Conservation (phyloP, 35 echinoderm and acorn worm species). For the Lytechinus pictus region DNA sequence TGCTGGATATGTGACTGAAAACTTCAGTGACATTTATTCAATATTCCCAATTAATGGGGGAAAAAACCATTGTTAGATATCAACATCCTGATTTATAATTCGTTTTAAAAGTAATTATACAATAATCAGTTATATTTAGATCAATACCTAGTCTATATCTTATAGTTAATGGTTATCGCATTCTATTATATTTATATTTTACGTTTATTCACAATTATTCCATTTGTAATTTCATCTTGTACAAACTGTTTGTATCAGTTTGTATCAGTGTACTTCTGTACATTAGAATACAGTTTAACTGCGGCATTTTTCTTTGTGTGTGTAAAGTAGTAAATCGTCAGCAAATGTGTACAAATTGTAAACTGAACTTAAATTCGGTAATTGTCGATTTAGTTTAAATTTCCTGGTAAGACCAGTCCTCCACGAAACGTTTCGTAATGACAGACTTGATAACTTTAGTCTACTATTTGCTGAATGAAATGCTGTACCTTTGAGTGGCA, state of each 20-base stretch:
- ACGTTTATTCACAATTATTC: not conserved
- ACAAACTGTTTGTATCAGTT: not conserved
- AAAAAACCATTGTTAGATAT: not conserved
- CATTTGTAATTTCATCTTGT: not conserved
- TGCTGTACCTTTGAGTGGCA: no score
- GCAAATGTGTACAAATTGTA: not conserved
- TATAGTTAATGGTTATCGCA: no score
- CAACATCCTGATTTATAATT: not conserved
- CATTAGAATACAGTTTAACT: not conserved
- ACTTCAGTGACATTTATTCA: not conserved
- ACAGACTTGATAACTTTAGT: no score
- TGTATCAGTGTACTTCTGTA: not conserved
- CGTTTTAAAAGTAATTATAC: not conserved
- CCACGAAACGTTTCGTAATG: not conserved
- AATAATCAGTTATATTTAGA: not conserved
- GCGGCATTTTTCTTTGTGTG: not conserved
- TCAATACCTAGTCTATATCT: not conserved
- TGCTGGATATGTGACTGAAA: not conserved
- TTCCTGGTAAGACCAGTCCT: not conserved
- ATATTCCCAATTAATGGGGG: not conserved
- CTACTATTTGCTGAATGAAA: no score
- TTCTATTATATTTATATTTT: no score
- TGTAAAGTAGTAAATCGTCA: not conserved
- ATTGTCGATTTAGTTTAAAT: not conserved
- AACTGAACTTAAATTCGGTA: not conserved